Evolutionary conservation across 2,888 invertebrate species (phyloP), one percentile per base, ranked within the genome.

Genomic region (Agelastica alni): DNA sequence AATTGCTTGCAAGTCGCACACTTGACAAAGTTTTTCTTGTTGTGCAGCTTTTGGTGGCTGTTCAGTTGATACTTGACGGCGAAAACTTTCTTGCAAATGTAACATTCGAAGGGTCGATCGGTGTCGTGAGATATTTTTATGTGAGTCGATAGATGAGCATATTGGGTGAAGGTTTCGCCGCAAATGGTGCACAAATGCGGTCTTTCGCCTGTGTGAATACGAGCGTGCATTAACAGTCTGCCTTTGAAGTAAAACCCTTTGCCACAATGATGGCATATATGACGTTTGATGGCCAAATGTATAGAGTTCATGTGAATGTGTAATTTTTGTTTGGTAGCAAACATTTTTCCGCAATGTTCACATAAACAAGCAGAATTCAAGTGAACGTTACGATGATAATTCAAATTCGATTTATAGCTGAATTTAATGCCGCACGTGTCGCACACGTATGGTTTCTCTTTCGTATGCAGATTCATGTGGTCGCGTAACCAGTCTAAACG

Each of bases 291-390:
- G 28, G 57, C 54, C n/a, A 34, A 13, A 14, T 2, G 7, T 2
- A 7, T 4, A 3, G 48, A 41, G 22, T 57, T 42, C 45, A 57
- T 28, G 45, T 60, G 59, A 2, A 42, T 53, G 12, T 37, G 49
- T 7, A 60, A 37, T 4, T 52, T 53, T n/a, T 51, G 42, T 13
- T 51, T 46, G n/a, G 51, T 44, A 10, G 52, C 14, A 18, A 60
- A 60, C 10, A 22, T 39, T 4, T 42, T 48, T 6, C 44, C 32
- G 26, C 60, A 60, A 13, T n/a, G n/a, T n/a, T n/a, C n/a, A n/a
- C n/a, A n/a, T n/a, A n/a, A n/a, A n/a, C n/a, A n/a, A n/a, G n/a
- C n/a, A n/a, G n/a, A n/a, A n/a, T n/a, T n/a, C n/a, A n/a, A n/a
- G n/a, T n/a, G n/a, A n/a, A n/a, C n/a, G n/a, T n/a, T n/a, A n/a